Base-by-base conservation (phyloP, 2,888 invertebrate species). In the Xestoiulus laeticollis region DNA sequence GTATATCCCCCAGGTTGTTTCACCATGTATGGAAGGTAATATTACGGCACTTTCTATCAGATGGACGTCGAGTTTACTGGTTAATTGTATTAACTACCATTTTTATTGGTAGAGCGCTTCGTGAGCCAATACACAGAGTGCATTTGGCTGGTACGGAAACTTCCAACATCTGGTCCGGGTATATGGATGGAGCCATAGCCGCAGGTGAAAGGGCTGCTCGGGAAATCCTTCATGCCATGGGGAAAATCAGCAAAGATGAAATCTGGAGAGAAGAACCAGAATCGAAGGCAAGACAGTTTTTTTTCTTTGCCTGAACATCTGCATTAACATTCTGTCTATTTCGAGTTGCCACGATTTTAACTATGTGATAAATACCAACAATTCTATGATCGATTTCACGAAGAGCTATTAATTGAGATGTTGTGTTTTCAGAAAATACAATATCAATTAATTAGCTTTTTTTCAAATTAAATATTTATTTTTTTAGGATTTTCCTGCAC, bases 1-100 rank as follows among this genome's bases (percentile, higher is more conserved):
- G 90, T 91, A 89, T 90, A 90, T 90, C 91, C 91, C 0, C 91
- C 92, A 16, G 92, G 92, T 1, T 90, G 91, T 53, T 90, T 92
- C n/a, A 91, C 92, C 19, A 89, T 89, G 19, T 92, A 90, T 89
- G 91, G 91, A 89, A 90, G 88, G 91, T 91, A 88, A 89, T 38
- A 38, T 26, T 26, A 26, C 0, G 14, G 26, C n/a, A 10, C 0
- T 26, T 10, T 8, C 4, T n/a, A 68, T 10, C 68, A 8, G 68
- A 8, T 26, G 8, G 12, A 14, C 12, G 12, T 26, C 1, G 2
- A 26, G 5, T n/a, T 83, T 83, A 26, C 8, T 82, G n/a, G 16
- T 84, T 33, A 43, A n/a, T 43, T 33, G 19, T 8, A 84, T 33
- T 14, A 82, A n/a, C 82, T 14, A n/a, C 6, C 16, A 33, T 84